Evolutionary conservation across 2,797 vertebrate genomes (phyloP).

Genomic region (Myotis vivesi): DNA sequence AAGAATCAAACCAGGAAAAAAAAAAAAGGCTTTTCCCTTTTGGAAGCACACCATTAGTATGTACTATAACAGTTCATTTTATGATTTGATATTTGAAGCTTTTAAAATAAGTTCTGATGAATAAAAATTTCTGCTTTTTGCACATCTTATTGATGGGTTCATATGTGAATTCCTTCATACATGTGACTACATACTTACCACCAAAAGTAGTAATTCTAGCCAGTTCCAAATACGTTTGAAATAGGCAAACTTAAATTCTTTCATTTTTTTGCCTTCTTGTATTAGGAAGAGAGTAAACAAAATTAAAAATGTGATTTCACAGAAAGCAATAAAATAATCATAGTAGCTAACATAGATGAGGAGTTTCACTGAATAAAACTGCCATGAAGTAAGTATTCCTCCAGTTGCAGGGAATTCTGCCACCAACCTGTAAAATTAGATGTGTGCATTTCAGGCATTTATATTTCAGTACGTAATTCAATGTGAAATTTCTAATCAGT

Average conservation of each 20-base stretch:
- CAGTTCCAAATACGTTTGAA: conserved; percentile 82
- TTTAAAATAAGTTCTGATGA: conserved; percentile 1
- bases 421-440: conserved; percentile 79
- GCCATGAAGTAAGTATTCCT: conserved; percentile 80
- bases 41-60: background rate
- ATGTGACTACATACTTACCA: conserved; percentile 71
- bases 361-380: conserved; percentile 80
- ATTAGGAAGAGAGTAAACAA: conserved; percentile 74
- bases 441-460: conserved; percentile 34
- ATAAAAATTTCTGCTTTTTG: background rate
- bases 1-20: background rate
- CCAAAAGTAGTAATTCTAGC: conserved; percentile 79
- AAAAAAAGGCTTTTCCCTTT: background rate
- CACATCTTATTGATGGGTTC: background rate
- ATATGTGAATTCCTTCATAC: background rate
- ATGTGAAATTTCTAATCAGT: conserved; percentile 18
- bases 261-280: conserved; percentile 76
- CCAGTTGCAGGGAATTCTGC: conserved; percentile 83
- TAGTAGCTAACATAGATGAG: conserved; percentile 71
- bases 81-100: background rate
- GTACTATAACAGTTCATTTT: background rate
- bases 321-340: conserved; percentile 82
- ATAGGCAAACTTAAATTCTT: conserved; percentile 71
- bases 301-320: conserved; percentile 80
- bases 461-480: conserved; percentile 16